Evolutionary conservation across 2,888 invertebrate species (phyloP).

Genomic region (Pyrochroa serraticornis): DNA sequence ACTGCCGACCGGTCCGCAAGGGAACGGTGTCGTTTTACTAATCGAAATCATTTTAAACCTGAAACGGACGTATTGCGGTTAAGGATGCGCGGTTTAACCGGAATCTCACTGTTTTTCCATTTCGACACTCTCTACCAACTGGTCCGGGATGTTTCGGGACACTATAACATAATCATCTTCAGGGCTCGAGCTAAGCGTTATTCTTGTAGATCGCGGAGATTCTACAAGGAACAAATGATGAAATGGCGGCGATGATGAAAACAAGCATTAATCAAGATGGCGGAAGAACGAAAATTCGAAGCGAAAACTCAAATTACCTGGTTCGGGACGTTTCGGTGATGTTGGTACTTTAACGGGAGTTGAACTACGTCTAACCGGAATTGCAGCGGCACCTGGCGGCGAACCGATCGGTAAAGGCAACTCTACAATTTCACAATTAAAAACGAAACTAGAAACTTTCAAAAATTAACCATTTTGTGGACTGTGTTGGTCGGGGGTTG

Average conservation of each 20-base stretch:
- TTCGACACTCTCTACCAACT: conserved; percentile 59
- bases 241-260: conserved; percentile 1
- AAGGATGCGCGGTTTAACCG: conserved; percentile 5
- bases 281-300: neutral
- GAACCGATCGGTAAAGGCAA: conserved; percentile 52
- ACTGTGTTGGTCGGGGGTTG: conserved; percentile 51
- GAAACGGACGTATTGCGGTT: neutral
- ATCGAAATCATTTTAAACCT: conserved; percentile 16
- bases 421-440: conserved; percentile 38
- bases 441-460: conserved; percentile 1
- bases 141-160: conserved; percentile 70
- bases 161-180: conserved; percentile 87
- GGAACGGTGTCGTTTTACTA: conserved; percentile 18
- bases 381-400: conserved; percentile 42
- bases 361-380: conserved; percentile 33
- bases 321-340: conserved; percentile 48
- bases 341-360: conserved; percentile 51
- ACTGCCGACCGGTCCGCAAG: conserved; percentile 55
- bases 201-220: conserved; percentile 54
- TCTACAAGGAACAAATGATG: conserved; percentile 46
- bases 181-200: conserved; percentile 64
- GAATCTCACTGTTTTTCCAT: conserved; percentile 51
- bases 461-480: conserved; percentile 33
- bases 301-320: conserved; percentile 42
- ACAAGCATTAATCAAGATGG: neutral